Conservation (phyloP, 2,888 invertebrate species). For the Eumerus sabulonum region DNA sequence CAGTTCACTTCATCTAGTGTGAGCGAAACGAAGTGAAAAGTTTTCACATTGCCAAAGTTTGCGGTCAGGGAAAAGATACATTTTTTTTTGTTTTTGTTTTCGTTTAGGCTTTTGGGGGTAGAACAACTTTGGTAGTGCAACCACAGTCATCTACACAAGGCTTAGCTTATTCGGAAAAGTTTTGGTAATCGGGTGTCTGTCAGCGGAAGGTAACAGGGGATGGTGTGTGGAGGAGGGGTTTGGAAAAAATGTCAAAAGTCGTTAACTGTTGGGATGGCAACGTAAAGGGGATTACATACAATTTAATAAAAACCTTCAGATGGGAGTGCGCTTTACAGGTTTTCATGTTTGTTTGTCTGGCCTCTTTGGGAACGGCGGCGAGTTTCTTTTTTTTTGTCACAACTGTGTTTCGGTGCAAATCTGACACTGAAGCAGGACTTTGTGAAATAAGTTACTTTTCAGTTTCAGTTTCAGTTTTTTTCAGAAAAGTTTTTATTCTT, state of each 20-base stretch:
- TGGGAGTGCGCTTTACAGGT: slow-evolving; percentile 31
- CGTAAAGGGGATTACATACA: slow-evolving; percentile 18
- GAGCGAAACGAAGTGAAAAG: slow-evolving; percentile 55
- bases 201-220: background rate
- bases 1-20: slow-evolving; percentile 45
- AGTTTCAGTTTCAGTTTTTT: slow-evolving; percentile 24
- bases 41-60: slow-evolving; percentile 64
- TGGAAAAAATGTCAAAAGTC: slow-evolving; percentile 46
- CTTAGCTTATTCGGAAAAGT: slow-evolving; percentile 26
- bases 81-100: no score
- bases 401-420: slow-evolving; percentile 4
- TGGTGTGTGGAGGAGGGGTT: background rate
- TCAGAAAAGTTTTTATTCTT: background rate
- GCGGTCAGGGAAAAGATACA: slow-evolving; percentile 46
- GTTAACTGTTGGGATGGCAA: slow-evolving; percentile 4
- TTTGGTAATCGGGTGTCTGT: background rate
- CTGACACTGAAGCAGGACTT: slow-evolving; percentile 31
- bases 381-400: slow-evolving; percentile 29
- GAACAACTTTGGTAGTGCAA: slow-evolving; percentile 31
- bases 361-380: slow-evolving; percentile 19
- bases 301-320: slow-evolving; percentile 58
- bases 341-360: slow-evolving; percentile 10
- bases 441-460: slow-evolving; percentile 33
- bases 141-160: slow-evolving; percentile 38
- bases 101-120: no score